Evolutionary conservation across 2,113 vertebrate species (phyloP).

Genomic region (Pteropus alecto): DNA sequence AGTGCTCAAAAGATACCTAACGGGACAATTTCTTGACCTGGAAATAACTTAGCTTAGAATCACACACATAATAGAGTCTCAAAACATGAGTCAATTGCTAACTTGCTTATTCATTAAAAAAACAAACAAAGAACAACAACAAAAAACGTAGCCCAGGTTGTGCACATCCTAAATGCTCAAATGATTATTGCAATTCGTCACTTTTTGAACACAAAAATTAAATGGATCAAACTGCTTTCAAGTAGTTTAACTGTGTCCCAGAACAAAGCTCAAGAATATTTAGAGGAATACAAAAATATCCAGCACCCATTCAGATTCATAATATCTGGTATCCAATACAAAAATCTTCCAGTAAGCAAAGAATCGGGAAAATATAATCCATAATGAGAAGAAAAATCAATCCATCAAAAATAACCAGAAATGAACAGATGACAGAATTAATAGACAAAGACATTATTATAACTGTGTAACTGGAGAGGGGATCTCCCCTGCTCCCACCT

Average conservation of each 20-base stretch:
- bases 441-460: accelerated
- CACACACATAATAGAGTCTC: too few species aligned
- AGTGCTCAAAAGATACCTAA: not conserved
- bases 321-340: not conserved
- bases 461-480: accelerated
- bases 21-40: not conserved
- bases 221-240: not conserved
- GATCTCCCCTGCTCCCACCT: accelerated
- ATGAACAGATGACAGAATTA: accelerated
- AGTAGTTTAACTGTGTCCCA: not conserved
- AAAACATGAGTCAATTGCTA: accelerated
- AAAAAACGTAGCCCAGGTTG: not conserved
- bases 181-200: accelerated
- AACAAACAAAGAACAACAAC: too few species aligned
- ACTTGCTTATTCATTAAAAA: not conserved
- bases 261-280: not conserved
- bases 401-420: not conserved
- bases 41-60: not conserved
- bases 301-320: not conserved
- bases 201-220: not conserved
- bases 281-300: not conserved
- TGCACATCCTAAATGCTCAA: not conserved
- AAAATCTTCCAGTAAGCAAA: not conserved
- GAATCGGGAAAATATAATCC: not conserved
- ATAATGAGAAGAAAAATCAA: not conserved